phyloP scores from a whole-genome alignment of 2,888 invertebrate genomes.

The Amphipoea oculea region DNA sequence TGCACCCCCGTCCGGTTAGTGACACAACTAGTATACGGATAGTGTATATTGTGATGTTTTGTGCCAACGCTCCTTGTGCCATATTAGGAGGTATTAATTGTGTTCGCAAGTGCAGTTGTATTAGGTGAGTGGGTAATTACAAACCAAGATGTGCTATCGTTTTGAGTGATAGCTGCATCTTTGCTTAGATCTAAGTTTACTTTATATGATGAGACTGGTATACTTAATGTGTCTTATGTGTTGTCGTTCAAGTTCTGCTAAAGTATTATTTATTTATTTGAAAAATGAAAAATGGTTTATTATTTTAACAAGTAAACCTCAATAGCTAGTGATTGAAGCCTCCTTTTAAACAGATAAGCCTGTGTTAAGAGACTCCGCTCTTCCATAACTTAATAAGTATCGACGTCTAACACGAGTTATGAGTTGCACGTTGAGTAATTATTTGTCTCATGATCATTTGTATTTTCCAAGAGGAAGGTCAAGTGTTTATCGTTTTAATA shows the following conservation, averaged over 20 bases:
- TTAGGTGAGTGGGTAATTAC: constrained; percentile 78
- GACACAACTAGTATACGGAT: constrained; percentile 80
- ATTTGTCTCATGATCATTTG: not conserved
- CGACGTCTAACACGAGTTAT: not conserved
- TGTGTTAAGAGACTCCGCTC: too few species aligned
- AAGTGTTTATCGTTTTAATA: not conserved
- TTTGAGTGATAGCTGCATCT: constrained; percentile 17
- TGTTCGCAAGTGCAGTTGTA: constrained; percentile 75
- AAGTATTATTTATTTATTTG: not conserved
- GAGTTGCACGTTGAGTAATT: not conserved
- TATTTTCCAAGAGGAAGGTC: not conserved
- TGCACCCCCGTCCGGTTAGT: constrained; percentile 67
- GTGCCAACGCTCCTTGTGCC: constrained; percentile 85
- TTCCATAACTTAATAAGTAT: too few species aligned
- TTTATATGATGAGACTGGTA: constrained; percentile 11
- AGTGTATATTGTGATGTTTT: constrained; percentile 88
- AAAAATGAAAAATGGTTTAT: too few species aligned
- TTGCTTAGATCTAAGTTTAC: constrained; percentile 14
- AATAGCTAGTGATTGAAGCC: too few species aligned
- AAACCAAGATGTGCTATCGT: constrained; percentile 10
- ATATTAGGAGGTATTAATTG: constrained; percentile 79
- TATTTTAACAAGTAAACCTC: too few species aligned
- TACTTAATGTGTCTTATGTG: not conserved
- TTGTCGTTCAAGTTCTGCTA: not conserved
- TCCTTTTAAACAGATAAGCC: too few species aligned